A percentile compares a stretch with the other conserved stretches of the same genome.
These are phyloP conservation scores for Crepidodera aurea DNA, from an alignment of 2,888 invertebrate species.

Conservation along the genomic window DNA sequence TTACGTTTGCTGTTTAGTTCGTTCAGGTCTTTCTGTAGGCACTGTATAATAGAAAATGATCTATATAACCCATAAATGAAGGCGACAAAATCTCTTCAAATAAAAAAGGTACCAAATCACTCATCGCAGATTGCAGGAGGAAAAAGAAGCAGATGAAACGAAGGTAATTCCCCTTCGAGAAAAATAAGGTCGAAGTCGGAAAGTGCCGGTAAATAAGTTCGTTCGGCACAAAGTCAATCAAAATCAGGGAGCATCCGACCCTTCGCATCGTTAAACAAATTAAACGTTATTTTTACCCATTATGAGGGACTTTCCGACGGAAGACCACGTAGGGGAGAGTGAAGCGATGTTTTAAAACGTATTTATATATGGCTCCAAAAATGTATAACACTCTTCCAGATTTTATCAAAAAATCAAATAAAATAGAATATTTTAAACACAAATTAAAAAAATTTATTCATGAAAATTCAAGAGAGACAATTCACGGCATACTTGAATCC, in stretches of 20 bases:
- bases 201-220: conserved; percentile 16
- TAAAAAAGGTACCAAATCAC: not conserved
- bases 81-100: no score
- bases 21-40: no score
- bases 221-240: conserved; percentile 13
- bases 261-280: conserved; percentile 14
- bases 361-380: no score
- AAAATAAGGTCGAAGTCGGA: conserved; percentile 13
- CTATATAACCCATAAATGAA: no score
- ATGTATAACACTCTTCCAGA: no score
- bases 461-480: no score
- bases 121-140: not conserved
- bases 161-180: conserved; percentile 1
- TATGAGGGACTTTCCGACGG: conserved; percentile 3
- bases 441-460: no score
- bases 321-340: not conserved
- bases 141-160: conserved; percentile 5
- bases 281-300: conserved; percentile 18
- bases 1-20: no score
- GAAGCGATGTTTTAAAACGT: not conserved
- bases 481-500: no score
- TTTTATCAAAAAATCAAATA: no score
- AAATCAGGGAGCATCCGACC: conserved; percentile 19
- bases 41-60: no score
- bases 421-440: no score